A percentile compares a stretch with the other conserved stretches of the same genome.
Conservation (phyloP, 2,888 invertebrate species). For the Congeria kusceri region DNA sequence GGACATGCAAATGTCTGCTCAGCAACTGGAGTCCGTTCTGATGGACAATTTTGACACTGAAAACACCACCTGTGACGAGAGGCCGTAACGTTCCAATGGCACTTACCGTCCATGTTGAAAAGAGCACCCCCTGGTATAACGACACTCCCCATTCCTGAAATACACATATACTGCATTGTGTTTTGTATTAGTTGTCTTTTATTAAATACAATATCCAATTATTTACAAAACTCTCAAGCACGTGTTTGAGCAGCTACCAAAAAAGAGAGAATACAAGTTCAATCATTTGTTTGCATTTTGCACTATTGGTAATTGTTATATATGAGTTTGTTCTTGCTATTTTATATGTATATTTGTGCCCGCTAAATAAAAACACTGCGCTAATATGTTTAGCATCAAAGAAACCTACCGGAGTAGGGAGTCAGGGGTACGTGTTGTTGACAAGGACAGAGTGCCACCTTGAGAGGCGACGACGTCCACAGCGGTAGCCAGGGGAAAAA, state of each 20-base stretch:
- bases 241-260: too few species aligned
- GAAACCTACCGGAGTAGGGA: not conserved
- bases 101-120: not conserved
- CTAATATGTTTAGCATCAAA: too few species aligned
- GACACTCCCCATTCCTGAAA: not conserved
- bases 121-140: not conserved
- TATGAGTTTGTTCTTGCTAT: too few species aligned
- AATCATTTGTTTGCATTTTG: too few species aligned
- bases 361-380: too few species aligned
- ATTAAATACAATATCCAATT: too few species aligned
- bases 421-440: not conserved
- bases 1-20: not conserved
- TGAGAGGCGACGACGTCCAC: not conserved
- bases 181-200: too few species aligned
- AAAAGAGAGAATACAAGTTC: too few species aligned
- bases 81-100: not conserved
- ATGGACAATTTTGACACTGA: not conserved
- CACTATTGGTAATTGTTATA: too few species aligned
- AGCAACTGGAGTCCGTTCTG: not conserved
- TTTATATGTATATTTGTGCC: too few species aligned
- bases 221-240: too few species aligned
- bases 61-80: not conserved
- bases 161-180: too few species aligned
- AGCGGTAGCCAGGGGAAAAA: not conserved
- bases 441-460: not conserved